phyloP scores from a whole-genome alignment of 2,113 vertebrate species.

The Herpetotheres cachinnans region DNA sequence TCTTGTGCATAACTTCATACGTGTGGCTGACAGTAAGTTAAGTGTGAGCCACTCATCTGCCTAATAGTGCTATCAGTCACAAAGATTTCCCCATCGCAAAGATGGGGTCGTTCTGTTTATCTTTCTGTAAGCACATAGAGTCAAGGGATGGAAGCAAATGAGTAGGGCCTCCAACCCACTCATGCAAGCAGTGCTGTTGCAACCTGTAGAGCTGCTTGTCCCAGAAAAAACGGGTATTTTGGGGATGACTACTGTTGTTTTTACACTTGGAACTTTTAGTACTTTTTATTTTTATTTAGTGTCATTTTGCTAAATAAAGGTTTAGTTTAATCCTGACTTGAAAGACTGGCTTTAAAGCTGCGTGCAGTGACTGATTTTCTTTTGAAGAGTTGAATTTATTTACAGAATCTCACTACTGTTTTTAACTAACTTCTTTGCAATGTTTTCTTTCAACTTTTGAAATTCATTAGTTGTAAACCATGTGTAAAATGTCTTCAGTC shows the following conservation, averaged over 20 bases:
- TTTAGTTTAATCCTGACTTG: neutral
- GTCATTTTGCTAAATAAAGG: neutral
- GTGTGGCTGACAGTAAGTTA: neutral
- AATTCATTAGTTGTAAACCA: conserved; percentile 24
- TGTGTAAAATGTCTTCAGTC: conserved; percentile 20
- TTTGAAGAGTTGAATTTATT: conserved; percentile 37
- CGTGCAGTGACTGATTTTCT: neutral
- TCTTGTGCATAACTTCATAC: neutral
- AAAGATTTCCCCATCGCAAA: neutral
- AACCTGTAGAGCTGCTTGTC: neutral
- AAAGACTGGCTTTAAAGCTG: conserved; percentile 37
- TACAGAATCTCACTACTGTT: conserved; percentile 18
- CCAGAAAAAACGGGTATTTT: neutral
- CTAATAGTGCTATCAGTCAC: neutral
- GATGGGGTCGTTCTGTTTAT: neutral
- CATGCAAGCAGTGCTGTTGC: neutral
- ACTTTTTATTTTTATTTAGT: neutral
- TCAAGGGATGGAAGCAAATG: neutral
- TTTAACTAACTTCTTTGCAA: conserved; percentile 5
- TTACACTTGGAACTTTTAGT: neutral
- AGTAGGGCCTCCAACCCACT: neutral
- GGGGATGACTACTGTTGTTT: neutral
- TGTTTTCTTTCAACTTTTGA: conserved; percentile 13
- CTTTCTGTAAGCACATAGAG: neutral
- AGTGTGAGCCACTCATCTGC: neutral